Evolutionary conservation across 2,113 vertebrate species (phyloP).

Genomic region (Channa maculata): DNA sequence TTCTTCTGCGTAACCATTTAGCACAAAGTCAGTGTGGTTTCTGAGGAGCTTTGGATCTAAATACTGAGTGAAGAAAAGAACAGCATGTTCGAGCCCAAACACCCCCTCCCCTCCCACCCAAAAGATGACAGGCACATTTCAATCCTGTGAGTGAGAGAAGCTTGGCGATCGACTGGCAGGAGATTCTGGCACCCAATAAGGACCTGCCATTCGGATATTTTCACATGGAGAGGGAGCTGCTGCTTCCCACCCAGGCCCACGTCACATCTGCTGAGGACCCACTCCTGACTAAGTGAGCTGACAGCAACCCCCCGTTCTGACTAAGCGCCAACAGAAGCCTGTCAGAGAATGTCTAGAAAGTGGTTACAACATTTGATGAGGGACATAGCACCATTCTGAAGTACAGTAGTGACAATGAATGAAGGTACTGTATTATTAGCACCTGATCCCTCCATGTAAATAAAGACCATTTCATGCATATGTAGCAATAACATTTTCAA

Average conservation of each 20-base stretch:
- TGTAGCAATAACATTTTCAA: neutral
- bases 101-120: constrained; percentile 57
- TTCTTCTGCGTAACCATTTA: constrained; percentile 31
- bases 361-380: constrained; percentile 26
- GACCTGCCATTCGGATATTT: constrained; percentile 64
- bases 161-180: constrained; percentile 60
- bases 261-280: constrained; percentile 76
- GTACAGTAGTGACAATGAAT: neutral
- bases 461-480: neutral
- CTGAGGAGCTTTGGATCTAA: constrained; percentile 45
- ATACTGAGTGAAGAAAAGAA: constrained; percentile 57
- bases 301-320: constrained; percentile 59
- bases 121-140: constrained; percentile 78
- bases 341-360: constrained; percentile 24
- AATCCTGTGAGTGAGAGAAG: constrained; percentile 73
- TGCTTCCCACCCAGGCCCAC: constrained; percentile 69
- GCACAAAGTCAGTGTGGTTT: constrained; percentile 35
- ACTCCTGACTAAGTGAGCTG: constrained; percentile 61
- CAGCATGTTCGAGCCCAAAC: constrained; percentile 65
- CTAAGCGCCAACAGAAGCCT: constrained; percentile 39
- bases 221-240: constrained; percentile 63
- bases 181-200: constrained; percentile 69
- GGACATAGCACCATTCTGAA: neutral
- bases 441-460: neutral
- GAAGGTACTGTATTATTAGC: neutral